These are phyloP conservation scores for Melanaphis sacchari DNA, from an alignment of 1,140 invertebrate genomes.

Conservation along the genomic window DNA sequence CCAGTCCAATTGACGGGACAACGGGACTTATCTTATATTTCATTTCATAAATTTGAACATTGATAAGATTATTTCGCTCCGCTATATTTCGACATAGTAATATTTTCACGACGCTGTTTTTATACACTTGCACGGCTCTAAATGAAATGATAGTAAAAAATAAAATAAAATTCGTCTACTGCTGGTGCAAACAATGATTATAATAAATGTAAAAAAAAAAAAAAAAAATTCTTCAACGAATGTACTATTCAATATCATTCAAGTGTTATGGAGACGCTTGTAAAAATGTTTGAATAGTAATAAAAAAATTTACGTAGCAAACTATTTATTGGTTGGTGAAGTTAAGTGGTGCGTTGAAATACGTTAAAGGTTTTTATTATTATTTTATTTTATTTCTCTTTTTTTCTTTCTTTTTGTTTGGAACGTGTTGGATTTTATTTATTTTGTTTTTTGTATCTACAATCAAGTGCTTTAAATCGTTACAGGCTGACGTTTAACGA, in stretches of 20 bases:
- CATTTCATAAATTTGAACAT: neutral
- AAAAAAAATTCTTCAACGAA: neutral
- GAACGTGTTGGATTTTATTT: neutral
- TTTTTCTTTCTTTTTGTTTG: neutral
- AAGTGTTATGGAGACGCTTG: neutral
- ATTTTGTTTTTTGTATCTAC: neutral
- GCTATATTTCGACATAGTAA: neutral
- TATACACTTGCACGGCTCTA: neutral
- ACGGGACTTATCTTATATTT: neutral
- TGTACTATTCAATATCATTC: neutral
- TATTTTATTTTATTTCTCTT: neutral
- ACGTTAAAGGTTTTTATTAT: neutral
- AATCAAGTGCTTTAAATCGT: neutral
- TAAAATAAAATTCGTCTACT: neutral
- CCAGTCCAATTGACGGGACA: neutral
- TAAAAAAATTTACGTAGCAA: neutral
- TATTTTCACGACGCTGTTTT: neutral
- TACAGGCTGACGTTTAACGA: neutral
- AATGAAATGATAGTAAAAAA: conserved; percentile 23
- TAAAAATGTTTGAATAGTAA: conserved; percentile 34
- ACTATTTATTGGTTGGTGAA: neutral
- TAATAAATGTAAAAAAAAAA: neutral
- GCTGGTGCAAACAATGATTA: neutral
- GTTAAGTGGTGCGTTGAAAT: conserved; percentile 21
- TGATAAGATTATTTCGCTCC: neutral